Percentiles rank a stretch among this genome's conserved stretches.
phyloP scores from a whole-genome alignment of 2,113 vertebrate genomes.

The Micromys minutus region DNA sequence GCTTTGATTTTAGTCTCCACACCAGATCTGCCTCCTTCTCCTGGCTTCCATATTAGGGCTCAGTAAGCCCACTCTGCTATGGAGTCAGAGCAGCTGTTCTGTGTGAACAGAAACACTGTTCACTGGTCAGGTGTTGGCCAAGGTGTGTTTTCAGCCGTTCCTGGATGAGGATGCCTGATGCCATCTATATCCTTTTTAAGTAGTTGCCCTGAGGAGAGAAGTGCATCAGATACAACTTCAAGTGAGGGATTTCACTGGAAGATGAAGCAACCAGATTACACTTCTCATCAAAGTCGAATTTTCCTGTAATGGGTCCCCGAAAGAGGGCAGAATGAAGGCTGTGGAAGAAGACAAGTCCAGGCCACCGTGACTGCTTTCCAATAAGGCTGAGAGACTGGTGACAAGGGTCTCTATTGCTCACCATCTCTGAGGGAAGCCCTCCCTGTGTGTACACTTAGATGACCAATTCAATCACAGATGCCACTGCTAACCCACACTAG shows the following conservation, averaged over 20 bases:
- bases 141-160: background rate
- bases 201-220: slow-evolving; percentile 21
- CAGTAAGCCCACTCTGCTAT: rapidly evolving
- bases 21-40: no score
- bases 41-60: rapidly evolving
- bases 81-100: background rate
- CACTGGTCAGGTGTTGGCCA: background rate
- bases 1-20: rapidly evolving
- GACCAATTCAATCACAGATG: slow-evolving; percentile 39
- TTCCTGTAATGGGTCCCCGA: slow-evolving; percentile 57
- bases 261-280: slow-evolving; percentile 55
- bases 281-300: slow-evolving; percentile 69
- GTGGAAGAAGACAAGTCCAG: background rate
- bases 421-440: slow-evolving; percentile 16
- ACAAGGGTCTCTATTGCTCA: background rate
- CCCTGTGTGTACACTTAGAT: slow-evolving; percentile 46
- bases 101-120: background rate
- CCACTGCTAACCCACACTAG: slow-evolving; percentile 83
- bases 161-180: background rate
- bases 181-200: background rate
- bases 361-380: background rate
- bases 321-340: background rate
- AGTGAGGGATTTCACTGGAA: background rate
- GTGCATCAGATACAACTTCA: background rate
- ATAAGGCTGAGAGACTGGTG: background rate